Evolutionary conservation across 2,888 invertebrate genomes (phyloP).

Genomic region (Oithona nana): DNA sequence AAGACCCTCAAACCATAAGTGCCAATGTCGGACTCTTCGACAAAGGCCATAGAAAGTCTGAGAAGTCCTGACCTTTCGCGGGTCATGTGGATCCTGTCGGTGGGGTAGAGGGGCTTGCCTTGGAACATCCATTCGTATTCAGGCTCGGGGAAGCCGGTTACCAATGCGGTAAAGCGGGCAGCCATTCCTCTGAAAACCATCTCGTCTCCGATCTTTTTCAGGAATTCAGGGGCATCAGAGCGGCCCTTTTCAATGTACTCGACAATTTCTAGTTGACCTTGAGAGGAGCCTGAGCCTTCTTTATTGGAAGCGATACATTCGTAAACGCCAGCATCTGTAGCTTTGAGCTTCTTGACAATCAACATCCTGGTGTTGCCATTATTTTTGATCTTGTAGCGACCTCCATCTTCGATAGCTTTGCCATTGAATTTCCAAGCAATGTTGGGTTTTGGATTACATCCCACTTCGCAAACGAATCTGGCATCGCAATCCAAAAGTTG

Average conservation of each 20-base stretch:
- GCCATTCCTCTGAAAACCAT: constrained; percentile 71
- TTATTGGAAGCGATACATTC: constrained; percentile 56
- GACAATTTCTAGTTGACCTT: constrained; percentile 47
- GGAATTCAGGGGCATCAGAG: constrained; percentile 63
- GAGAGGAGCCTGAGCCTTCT: constrained; percentile 56
- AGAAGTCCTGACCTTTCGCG: constrained; percentile 61
- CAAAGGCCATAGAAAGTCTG: constrained; percentile 55
- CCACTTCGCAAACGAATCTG: constrained; percentile 59
- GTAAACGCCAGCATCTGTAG: constrained; percentile 50
- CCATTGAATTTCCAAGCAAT: constrained; percentile 73
- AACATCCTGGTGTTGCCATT: constrained; percentile 40
- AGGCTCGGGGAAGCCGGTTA: constrained; percentile 66
- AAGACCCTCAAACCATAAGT: constrained; percentile 60
- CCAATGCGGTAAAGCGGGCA: constrained; percentile 81
- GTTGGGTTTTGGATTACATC: constrained; percentile 62
- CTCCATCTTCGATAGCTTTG: constrained; percentile 39
- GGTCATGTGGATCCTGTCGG: constrained; percentile 62
- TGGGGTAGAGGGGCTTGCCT: constrained; percentile 48
- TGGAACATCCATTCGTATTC: constrained; percentile 71
- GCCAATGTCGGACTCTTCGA: constrained; percentile 51
- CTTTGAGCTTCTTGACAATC: constrained; percentile 46
- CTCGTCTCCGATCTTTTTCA: constrained; percentile 71
- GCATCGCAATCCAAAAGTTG: constrained; percentile 57
- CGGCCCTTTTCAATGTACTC: constrained; percentile 62
- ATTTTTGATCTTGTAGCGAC: constrained; percentile 48